Percentiles rank a stretch among this genome's conserved stretches.
Evolutionary conservation across 1,140 invertebrate genomes (phyloP).

Genomic region (Scaptodrosophila lebanonensis): DNA sequence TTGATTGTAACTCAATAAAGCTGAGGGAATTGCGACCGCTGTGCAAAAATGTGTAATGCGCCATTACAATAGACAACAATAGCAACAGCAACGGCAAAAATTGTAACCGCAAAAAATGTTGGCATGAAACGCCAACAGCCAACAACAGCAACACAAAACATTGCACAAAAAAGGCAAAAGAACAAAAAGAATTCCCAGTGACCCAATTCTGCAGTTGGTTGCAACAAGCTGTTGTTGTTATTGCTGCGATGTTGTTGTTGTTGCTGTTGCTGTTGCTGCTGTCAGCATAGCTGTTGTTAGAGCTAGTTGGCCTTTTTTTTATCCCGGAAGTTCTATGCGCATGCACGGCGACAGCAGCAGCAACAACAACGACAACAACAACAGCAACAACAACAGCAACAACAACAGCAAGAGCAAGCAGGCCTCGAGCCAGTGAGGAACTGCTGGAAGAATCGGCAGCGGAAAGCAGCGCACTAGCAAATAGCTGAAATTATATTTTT

Average conservation of each 20-base stretch:
- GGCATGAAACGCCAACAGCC: constrained; percentile 23
- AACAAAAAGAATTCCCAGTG: constrained; percentile 68
- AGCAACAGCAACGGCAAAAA: constrained; percentile 19
- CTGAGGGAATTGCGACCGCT: constrained; percentile 7
- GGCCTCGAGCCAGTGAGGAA: constrained; percentile 27
- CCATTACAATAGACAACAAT: constrained; percentile 34
- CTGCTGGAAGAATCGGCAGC: no score
- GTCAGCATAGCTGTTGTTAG: constrained; percentile 50
- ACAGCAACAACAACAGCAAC: constrained; percentile 7
- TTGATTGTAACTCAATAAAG: constrained; percentile 25
- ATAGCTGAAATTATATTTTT: constrained; percentile 65
- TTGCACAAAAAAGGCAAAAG: constrained; percentile 44
- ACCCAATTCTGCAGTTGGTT: constrained; percentile 58
- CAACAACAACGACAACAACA: background rate
- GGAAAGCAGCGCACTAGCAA: constrained; percentile 39
- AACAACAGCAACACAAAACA: constrained; percentile 22
- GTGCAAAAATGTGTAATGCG: constrained; percentile 11
- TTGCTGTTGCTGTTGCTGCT: constrained; percentile 39
- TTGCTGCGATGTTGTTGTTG: constrained; percentile 27
- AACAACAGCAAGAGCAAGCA: background rate
- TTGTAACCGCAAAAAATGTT: constrained; percentile 39
- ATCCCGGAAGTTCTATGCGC: constrained; percentile 70
- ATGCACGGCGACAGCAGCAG: constrained; percentile 47
- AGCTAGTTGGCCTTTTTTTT: constrained; percentile 58
- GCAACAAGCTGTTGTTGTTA: constrained; percentile 52